Evolutionary conservation across 2,113 vertebrate species (phyloP).

Genomic region (Chamaetylas fuelleborni): DNA sequence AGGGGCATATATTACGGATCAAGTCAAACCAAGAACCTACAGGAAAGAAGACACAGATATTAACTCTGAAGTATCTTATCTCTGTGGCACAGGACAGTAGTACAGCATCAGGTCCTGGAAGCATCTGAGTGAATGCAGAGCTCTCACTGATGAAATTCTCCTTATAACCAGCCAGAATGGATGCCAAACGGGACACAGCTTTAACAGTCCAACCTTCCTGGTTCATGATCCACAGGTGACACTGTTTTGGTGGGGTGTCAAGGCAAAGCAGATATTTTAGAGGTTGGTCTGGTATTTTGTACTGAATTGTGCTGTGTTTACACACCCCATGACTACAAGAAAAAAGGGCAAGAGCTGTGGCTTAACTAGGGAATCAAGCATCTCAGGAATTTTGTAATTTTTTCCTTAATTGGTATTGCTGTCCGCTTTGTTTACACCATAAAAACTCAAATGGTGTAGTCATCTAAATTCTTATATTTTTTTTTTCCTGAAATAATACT

Average conservation of each 20-base stretch:
- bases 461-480: background rate
- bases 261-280: background rate
- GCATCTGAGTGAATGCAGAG: background rate
- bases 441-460: background rate
- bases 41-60: background rate
- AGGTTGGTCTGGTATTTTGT: background rate
- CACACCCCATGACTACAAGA: background rate
- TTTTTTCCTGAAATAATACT: background rate
- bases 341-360: background rate
- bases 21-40: background rate
- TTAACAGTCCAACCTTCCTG: background rate
- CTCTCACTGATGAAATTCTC: background rate
- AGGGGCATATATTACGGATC: background rate
- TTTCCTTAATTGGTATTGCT: constrained; percentile 11
- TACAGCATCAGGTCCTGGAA: background rate
- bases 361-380: background rate
- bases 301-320: background rate
- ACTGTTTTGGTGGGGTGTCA: background rate
- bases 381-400: background rate
- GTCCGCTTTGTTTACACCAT: background rate
- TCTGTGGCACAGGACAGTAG: background rate
- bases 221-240: background rate
- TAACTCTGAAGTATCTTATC: background rate
- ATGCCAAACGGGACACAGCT: background rate
- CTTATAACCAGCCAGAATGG: background rate